These are phyloP conservation scores for Struthidea cinerea DNA, from an alignment of 2,113 vertebrate genomes.

Conservation along the genomic window DNA sequence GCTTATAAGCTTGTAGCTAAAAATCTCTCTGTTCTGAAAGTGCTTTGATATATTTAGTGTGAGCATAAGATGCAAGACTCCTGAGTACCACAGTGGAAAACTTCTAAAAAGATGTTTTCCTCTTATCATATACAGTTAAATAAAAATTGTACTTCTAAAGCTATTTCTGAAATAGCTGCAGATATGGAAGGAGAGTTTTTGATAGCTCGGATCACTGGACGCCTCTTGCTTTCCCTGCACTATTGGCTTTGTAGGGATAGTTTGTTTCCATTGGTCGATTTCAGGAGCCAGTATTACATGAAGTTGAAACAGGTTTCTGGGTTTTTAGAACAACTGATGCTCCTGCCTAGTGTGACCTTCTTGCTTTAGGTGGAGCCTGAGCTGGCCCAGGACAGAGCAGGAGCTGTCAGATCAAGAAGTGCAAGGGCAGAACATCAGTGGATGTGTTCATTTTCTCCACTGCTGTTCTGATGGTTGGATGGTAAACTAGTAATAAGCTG, in stretches of 20 bases:
- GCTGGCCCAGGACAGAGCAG: neutral
- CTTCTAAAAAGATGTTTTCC: neutral
- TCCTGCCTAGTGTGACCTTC: neutral
- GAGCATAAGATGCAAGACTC: neutral
- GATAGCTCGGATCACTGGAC: neutral
- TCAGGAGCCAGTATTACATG: neutral
- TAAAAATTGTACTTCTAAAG: neutral
- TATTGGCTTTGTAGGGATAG: neutral
- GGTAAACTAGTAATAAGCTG: neutral
- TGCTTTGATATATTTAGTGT: neutral
- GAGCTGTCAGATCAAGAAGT: neutral
- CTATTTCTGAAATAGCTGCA: neutral
- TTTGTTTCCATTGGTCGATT: neutral
- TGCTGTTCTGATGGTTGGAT: neutral
- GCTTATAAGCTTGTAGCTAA: neutral
- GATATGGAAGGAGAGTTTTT: neutral
- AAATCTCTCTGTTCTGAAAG: neutral
- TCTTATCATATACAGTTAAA: neutral
- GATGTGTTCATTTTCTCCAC: neutral
- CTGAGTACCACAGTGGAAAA: neutral
- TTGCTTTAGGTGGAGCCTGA: neutral
- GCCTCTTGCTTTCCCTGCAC: neutral
- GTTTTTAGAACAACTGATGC: neutral
- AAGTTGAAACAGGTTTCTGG: neutral
- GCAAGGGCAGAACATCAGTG: neutral